Conservation (phyloP, 2,888 invertebrate species). For the Sarcophaga carnaria region DNA sequence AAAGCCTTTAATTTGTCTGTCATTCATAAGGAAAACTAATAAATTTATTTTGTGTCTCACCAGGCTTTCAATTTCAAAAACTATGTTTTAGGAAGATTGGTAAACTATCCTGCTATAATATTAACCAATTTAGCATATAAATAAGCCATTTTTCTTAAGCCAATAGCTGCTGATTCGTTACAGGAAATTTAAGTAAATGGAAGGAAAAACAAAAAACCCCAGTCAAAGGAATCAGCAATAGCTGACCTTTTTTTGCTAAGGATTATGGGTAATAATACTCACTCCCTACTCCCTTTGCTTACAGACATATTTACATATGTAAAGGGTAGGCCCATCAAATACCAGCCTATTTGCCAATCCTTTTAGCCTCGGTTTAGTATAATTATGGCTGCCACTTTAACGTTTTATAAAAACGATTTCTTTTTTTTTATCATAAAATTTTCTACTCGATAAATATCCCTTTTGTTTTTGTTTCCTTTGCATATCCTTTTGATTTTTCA, state of each 20-base stretch:
- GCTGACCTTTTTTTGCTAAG: slow-evolving; percentile 31
- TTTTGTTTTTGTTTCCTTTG: not conserved
- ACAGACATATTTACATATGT: too few species aligned
- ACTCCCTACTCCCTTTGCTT: too few species aligned
- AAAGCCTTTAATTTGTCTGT: slow-evolving; percentile 42
- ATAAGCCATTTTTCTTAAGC: slow-evolving; percentile 38
- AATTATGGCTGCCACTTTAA: slow-evolving; percentile 60
- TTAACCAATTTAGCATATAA: slow-evolving; percentile 64
- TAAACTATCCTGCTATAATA: slow-evolving; percentile 27
- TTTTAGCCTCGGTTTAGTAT: slow-evolving; percentile 52
- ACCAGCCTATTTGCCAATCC: not conserved
- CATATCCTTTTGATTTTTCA: not conserved
- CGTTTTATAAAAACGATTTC: slow-evolving; percentile 51
- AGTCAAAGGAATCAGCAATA: not conserved
- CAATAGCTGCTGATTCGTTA: not conserved
- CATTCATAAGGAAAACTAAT: slow-evolving; percentile 35
- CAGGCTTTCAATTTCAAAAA: too few species aligned
- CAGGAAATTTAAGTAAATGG: not conserved
- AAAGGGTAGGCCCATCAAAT: too few species aligned
- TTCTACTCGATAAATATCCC: slow-evolving; percentile 62
- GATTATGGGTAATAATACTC: not conserved
- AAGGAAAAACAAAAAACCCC: not conserved
- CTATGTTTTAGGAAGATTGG: too few species aligned
- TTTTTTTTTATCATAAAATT: slow-evolving; percentile 26
- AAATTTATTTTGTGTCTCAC: slow-evolving; percentile 10